Evolutionary conservation across 2,888 invertebrate species (phyloP), one percentile per base, ranked within the genome.

Genomic region (Nomada ruficornis): DNA sequence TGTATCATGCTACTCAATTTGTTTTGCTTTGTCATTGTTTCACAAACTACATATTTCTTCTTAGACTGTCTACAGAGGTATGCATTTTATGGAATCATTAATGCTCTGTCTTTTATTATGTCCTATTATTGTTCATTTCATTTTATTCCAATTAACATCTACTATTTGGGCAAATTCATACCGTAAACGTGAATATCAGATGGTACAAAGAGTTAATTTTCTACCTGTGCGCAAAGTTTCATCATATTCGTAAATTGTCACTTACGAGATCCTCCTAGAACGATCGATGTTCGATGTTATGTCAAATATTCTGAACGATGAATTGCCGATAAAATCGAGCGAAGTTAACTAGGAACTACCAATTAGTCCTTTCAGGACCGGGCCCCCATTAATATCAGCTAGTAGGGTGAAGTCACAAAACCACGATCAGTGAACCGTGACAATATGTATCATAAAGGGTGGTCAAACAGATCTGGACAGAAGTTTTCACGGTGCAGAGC

Each of bases 401-500:
- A 54, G 60, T 64, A 76, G 47, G 68, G 67, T 76, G 72, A 71
- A 64, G 62, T 64, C 68, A 23, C 76, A 76, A 82, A 75, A 76
- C 81, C 82, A 64, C 57, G 52, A 76, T 76, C 63, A 68, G 54
- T 69, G 64, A 79, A 54, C 64, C 59, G 62, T 29, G 68, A 80
- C 67, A 80, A 73, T 63, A 80, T 63, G 55, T 74, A n/a, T 42
- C 54, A 62, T 63, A 63, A 20, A 80, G 67, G 57, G 59, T 72
- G 63, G 57, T 82, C 71, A 42, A 59, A 71, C 71, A 54, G 65
- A 68, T 70, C 47, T 55, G 42, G 42, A 62, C 70, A 67, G 69
- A 69, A 74, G 80, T 73, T 80, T 64, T 72, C 57, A 52, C 72
- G 26, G 64, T 69, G 69, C 60, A 42, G 69, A 79, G 54, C 42